phyloP scores from a whole-genome alignment of 30 jellyfish, hydroid and myxozoan species.

The Nemopilema nomurai region DNA sequence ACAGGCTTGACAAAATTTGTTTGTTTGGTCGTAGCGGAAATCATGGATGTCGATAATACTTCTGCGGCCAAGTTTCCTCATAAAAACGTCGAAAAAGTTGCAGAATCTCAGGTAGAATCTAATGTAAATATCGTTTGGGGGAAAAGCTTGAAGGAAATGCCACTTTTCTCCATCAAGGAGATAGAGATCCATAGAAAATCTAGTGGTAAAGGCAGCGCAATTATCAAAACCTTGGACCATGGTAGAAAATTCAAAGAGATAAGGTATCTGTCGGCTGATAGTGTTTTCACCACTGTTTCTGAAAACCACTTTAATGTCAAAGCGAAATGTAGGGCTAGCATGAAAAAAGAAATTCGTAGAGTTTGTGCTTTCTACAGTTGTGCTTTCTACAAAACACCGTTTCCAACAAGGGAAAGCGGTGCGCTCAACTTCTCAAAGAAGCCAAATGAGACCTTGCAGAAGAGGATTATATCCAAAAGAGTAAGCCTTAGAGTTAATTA shows the following conservation, averaged over 20 bases:
- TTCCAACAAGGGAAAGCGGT: too few relatives aligned
- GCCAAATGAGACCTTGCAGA: too few relatives aligned
- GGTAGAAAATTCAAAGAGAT: slow-evolving; percentile 44
- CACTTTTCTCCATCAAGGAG: slow-evolving; percentile 39
- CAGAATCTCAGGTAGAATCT: neutral
- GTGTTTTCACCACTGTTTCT: slow-evolving; percentile 11
- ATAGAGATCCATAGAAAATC: slow-evolving; percentile 20
- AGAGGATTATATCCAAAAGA: too few relatives aligned
- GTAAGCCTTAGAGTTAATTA: too few relatives aligned
- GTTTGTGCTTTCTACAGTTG: too few relatives aligned
- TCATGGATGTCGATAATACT: slow-evolving; percentile 7
- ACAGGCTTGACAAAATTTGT: slow-evolving; percentile 15
- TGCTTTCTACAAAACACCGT: too few relatives aligned
- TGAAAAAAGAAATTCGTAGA: slow-evolving; percentile 19
- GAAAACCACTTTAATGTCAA: slow-evolving; percentile 21
- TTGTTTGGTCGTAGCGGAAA: neutral
- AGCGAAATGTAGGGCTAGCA: slow-evolving; percentile 43
- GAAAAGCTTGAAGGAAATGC: slow-evolving; percentile 37
- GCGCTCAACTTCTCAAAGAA: too few relatives aligned
- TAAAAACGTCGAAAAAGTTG: slow-evolving; percentile 6
- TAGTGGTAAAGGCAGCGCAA: slow-evolving; percentile 47
- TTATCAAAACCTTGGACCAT: slow-evolving; percentile 35
- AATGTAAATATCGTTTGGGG: slow-evolving; percentile 22
- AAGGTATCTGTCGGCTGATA: slow-evolving; percentile 32
- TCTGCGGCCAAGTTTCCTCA: neutral